Evolutionary conservation across 2,888 invertebrate genomes (phyloP).

Genomic region (Cactoblastis cactorum): DNA sequence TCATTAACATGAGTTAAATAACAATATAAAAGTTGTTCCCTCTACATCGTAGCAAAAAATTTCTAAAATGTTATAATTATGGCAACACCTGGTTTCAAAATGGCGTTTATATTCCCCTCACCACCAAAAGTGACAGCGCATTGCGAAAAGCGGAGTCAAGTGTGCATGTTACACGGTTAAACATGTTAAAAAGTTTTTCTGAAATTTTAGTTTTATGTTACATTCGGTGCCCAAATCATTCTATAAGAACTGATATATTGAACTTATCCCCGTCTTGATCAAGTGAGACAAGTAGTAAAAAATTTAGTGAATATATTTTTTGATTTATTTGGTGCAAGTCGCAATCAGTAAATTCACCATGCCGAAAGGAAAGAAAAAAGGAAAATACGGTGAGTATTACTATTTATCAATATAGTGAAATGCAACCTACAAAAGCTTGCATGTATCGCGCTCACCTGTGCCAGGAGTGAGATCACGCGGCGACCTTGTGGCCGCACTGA

Average conservation of each 20-base stretch:
- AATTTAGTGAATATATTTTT: constrained; percentile 77
- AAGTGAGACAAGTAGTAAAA: constrained; percentile 70
- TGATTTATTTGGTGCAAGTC: constrained; percentile 69
- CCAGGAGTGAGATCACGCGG: constrained; percentile 69
- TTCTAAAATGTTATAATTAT: constrained; percentile 9
- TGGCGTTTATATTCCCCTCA: constrained; percentile 45
- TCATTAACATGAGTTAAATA: no score
- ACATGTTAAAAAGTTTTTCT: constrained; percentile 88
- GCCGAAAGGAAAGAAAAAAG: constrained; percentile 89
- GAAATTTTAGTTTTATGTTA: constrained; percentile 84
- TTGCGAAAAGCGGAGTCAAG: constrained; percentile 68
- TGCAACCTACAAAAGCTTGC: constrained; percentile 21
- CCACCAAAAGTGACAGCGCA: constrained; percentile 56
- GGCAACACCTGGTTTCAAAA: constrained; percentile 45
- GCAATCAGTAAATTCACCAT: constrained; percentile 71
- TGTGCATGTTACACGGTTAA: constrained; percentile 76
- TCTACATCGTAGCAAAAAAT: no score
- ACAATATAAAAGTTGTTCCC: no score
- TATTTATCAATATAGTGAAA: constrained; percentile 14
- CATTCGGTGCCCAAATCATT: constrained; percentile 85
- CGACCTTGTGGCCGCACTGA: constrained; percentile 66
- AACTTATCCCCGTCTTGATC: constrained; percentile 91
- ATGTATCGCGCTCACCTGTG: constrained; percentile 31
- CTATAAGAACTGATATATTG: constrained; percentile 84
- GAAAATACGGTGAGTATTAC: constrained; percentile 82